Conservation (phyloP, 2,113 vertebrate genomes). For the Onychostruthus taczanowskii region DNA sequence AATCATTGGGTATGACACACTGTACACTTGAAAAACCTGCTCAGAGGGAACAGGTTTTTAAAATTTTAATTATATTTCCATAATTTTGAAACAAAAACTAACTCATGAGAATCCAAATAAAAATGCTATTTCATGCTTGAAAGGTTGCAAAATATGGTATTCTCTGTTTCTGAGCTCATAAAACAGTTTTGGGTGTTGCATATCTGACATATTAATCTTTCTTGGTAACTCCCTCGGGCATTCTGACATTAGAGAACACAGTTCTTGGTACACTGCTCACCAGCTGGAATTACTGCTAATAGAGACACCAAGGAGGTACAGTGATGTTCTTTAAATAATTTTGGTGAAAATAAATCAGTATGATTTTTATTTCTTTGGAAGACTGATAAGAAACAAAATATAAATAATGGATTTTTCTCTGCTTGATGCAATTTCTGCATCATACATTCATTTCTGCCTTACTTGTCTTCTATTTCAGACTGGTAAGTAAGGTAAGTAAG, state of each 20-base stretch:
- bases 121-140: slow-evolving; percentile 8
- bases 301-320: neutral
- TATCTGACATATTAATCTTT: neutral
- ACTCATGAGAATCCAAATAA: neutral
- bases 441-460: neutral
- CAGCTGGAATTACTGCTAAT: neutral
- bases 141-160: neutral
- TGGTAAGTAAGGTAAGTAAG: neutral
- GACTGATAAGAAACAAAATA: neutral
- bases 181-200: neutral
- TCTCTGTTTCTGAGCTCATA: neutral
- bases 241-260: neutral
- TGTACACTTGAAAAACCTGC: neutral
- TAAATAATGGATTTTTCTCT: neutral
- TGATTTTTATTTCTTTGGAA: neutral
- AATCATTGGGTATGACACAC: neutral
- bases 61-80: neutral
- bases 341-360: neutral
- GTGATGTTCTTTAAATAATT: neutral
- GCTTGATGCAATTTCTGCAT: neutral
- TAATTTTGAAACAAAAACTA: neutral
- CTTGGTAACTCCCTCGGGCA: neutral
- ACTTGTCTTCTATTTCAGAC: neutral
- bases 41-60: neutral
- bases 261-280: neutral